Evolutionary conservation across 1,140 invertebrate genomes (phyloP).

Genomic region (Drosophila repleta): DNA sequence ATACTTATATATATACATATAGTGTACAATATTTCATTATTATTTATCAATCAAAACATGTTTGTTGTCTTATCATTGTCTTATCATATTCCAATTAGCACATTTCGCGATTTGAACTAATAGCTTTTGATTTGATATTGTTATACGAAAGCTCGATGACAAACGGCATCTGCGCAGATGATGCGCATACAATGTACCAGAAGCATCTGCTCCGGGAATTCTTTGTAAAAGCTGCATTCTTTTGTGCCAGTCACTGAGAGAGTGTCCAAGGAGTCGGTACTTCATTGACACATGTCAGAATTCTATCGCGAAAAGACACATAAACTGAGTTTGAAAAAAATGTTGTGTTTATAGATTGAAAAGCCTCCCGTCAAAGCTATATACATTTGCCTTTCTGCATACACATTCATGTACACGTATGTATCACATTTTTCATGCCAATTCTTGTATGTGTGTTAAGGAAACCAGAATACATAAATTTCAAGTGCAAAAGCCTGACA

Average conservation of each 20-base stretch:
- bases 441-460: background rate
- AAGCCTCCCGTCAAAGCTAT: slow-evolving; percentile 5
- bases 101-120: slow-evolving; percentile 4
- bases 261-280: slow-evolving; percentile 40
- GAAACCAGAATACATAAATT: background rate
- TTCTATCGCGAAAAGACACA: slow-evolving; percentile 1
- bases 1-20: no score
- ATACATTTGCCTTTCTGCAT: slow-evolving; percentile 4
- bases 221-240: slow-evolving; percentile 32
- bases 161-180: slow-evolving; percentile 45
- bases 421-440: background rate
- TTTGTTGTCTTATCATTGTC: slow-evolving; percentile 34
- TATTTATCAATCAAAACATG: slow-evolving; percentile 31
- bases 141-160: slow-evolving; percentile 28
- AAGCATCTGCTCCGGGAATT: slow-evolving; percentile 38
- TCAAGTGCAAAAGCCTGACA: background rate
- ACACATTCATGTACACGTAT: slow-evolving; percentile 10
- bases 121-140: slow-evolving; percentile 32
- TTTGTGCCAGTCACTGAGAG: slow-evolving; percentile 42
- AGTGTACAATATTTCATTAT: no score
- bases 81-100: slow-evolving; percentile 22
- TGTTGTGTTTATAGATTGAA: slow-evolving; percentile 38
- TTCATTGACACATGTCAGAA: background rate
- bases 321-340: slow-evolving; percentile 38
- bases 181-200: slow-evolving; percentile 15